Conservation (phyloP, 2,113 vertebrate genomes). For the Hippocampus barbouri region DNA sequence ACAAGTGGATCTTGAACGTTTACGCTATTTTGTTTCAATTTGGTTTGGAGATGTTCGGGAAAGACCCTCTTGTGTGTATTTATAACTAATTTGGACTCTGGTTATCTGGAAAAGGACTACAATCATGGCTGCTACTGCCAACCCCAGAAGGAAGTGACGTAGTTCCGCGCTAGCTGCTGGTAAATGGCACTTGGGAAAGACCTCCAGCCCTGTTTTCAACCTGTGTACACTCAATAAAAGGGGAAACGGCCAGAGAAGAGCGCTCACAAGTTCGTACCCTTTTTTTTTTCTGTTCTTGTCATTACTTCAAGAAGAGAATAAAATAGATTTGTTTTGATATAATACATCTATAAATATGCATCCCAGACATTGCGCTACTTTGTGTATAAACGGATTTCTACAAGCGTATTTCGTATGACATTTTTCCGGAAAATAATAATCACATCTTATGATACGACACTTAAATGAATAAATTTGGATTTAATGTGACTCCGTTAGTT, state of each 20-base stretch:
- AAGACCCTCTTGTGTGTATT: neutral
- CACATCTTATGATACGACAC: neutral
- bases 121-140: conserved; percentile 50
- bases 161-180: conserved; percentile 48
- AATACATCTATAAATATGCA: conserved; percentile 69
- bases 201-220: conserved; percentile 58
- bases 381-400: conserved; percentile 69
- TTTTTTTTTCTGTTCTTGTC: conserved; percentile 1
- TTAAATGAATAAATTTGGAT: neutral
- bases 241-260: conserved; percentile 43
- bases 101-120: conserved; percentile 26
- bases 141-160: conserved; percentile 29
- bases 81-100: neutral
- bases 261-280: conserved; percentile 55
- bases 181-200: conserved; percentile 73
- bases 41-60: too few species aligned
- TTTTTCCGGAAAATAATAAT: neutral
- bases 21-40: neutral
- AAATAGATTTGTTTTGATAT: conserved; percentile 55
- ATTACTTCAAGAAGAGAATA: conserved; percentile 60
- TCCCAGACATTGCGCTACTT: conserved; percentile 50
- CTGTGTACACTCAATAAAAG: conserved; percentile 46
- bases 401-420: conserved; percentile 33
- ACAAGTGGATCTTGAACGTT: too few species aligned
- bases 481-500: neutral